Evolutionary conservation across 1,140 invertebrate species (phyloP).

Genomic region (Myzus persicae): DNA sequence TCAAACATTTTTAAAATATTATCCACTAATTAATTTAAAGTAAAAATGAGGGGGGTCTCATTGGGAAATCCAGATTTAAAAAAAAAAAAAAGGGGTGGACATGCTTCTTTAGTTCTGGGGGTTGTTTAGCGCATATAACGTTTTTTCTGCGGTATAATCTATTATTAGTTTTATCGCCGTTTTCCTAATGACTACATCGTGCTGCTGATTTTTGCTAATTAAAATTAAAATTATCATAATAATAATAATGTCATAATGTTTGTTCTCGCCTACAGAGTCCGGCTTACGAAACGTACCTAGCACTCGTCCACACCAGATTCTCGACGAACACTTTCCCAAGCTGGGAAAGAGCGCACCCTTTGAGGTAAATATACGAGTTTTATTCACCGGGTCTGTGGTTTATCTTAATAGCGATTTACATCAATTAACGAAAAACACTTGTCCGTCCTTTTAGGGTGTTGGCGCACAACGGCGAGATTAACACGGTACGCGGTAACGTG

Average conservation of each 20-base stretch:
- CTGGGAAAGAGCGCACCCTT: conserved; percentile 98
- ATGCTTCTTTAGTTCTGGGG: no score
- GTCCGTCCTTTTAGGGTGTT: conserved; percentile 73
- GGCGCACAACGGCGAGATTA: conserved; percentile 99
- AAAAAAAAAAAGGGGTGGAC: background rate
- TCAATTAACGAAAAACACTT: background rate
- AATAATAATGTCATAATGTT: background rate
- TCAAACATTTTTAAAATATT: no score
- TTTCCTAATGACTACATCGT: no score
- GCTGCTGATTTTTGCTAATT: no score
- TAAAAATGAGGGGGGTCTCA: no score
- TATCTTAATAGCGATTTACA: background rate
- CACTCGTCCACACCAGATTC: conserved; percentile 95
- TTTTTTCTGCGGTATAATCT: background rate
- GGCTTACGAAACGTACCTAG: conserved; percentile 91
- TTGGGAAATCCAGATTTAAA: no score
- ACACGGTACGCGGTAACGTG: conserved; percentile 96
- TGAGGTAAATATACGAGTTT: conserved; percentile 72
- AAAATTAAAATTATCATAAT: no score
- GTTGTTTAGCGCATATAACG: background rate
- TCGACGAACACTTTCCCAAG: conserved; percentile 99
- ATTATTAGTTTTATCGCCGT: background rate
- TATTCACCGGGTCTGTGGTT: no score
- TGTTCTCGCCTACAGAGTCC: conserved; percentile 68
- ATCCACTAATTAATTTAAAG: no score